These are phyloP conservation scores for Ciconia maguari DNA, from an alignment of 2,113 vertebrate genomes.

Conservation along the genomic window DNA sequence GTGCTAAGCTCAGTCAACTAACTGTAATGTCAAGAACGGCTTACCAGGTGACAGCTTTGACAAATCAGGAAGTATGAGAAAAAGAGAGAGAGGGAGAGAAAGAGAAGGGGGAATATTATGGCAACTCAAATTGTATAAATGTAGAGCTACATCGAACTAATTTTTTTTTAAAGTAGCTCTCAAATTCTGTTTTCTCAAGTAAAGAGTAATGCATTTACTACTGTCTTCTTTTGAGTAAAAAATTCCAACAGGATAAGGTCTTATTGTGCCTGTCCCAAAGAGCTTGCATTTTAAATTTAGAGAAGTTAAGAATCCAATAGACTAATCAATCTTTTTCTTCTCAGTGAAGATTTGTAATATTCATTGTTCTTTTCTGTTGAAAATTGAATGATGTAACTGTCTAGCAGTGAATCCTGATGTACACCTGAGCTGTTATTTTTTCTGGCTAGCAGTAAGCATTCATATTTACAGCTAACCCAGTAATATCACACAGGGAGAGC, in stretches of 20 bases:
- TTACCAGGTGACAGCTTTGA: neutral
- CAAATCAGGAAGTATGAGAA: neutral
- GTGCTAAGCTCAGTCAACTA: neutral
- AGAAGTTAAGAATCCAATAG: neutral
- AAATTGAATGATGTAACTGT: neutral
- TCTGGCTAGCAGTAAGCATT: neutral
- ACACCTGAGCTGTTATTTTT: neutral
- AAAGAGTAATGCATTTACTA: neutral
- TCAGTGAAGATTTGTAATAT: neutral
- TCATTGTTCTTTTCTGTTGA: neutral
- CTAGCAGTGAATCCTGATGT: neutral
- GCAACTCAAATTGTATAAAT: neutral
- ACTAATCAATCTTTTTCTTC: neutral
- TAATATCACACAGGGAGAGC: neutral
- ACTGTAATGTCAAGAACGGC: accelerated
- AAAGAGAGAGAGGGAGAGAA: neutral
- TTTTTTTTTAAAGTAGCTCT: neutral
- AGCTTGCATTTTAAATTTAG: neutral
- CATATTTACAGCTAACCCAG: neutral
- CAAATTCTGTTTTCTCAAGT: neutral
- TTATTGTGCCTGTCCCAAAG: neutral
- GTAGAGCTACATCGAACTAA: neutral
- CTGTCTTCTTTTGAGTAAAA: neutral
- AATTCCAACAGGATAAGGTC: neutral
- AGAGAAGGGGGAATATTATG: neutral